Evolutionary conservation across 2,888 invertebrate genomes (phyloP), one percentile per base, ranked within the genome.

Genomic region (Molorchus minor): DNA sequence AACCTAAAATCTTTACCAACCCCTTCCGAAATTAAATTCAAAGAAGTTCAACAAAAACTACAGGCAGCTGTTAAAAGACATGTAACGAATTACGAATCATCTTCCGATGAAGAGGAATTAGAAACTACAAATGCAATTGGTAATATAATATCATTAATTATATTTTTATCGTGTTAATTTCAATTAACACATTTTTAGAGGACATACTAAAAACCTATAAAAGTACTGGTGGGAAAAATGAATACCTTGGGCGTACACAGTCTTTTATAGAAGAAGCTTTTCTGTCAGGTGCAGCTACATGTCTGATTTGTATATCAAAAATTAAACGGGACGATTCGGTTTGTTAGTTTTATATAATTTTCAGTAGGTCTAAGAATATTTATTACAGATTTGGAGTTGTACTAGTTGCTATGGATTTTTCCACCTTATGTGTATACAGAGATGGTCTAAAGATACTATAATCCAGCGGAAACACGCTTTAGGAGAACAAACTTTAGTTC

Each of bases 361-460:
- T 5, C 33, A 33, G 8, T 25, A 25, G 25, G n/a, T 25, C 8
- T 25, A 25, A 25, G 25, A 25, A 25, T 8, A 25, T 8, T 12
- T 29, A n/a, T 46, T 56, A 12, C 21, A 90, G 84, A 91, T 96
- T 62, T 97, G 97, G 97, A 91, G 87, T 36, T 97, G 97, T 75
- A 81, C 81, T 4, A 87, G 88, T 58, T 97, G 97, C 75, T 92
- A 84, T 75, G 91, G 91, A 43, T 90, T 91, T 74, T 90, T 96
- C 74, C 97, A 97, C 81, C 82, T 97, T 29, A 84, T 86, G 41
- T 97, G 97, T 76, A 92, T 96, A 64, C 93, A 93, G 77, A 89
- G 93, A 74, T 97, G 97, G 97, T 90, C 93, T 0, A 91, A 90
- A 71, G 96, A 97, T 76, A 93, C 92, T 69, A 86, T 94, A 49